These are phyloP conservation scores for Pentamera pediparva DNA, from an alignment of 53 echinoderm and acorn worm genomes.

Conservation along the genomic window DNA sequence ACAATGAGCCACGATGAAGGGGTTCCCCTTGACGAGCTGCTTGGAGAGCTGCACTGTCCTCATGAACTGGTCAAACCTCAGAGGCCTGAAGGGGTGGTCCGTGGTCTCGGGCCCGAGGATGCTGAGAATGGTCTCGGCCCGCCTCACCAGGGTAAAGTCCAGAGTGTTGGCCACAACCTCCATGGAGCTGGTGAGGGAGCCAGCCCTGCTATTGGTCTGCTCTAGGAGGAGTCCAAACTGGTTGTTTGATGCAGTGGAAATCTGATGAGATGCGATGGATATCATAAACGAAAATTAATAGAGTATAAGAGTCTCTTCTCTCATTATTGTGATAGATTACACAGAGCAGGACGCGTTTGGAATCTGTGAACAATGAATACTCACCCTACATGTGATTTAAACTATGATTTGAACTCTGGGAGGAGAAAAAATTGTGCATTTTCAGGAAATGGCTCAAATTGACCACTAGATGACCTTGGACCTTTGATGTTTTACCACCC, in stretches of 20 bases:
- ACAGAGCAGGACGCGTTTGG: too few relatives aligned
- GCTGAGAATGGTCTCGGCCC: conserved; percentile 5
- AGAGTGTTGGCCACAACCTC: conserved; percentile 40
- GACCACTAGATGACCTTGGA: too few relatives aligned
- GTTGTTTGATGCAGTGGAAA: conserved; percentile 50
- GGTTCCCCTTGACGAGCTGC: conserved; percentile 53
- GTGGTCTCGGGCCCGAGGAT: neutral
- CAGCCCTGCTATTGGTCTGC: neutral
- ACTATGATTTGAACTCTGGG: too few relatives aligned
- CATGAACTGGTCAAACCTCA: conserved; percentile 80
- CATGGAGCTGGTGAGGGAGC: conserved; percentile 38
- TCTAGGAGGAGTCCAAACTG: conserved; percentile 73
- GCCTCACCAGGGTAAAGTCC: conserved; percentile 61
- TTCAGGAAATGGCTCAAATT: too few relatives aligned
- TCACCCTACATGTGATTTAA: too few relatives aligned
- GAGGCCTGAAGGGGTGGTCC: conserved; percentile 47
- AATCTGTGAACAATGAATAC: too few relatives aligned
- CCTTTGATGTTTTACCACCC: too few relatives aligned
- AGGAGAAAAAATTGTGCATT: too few relatives aligned
- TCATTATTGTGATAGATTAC: too few relatives aligned
- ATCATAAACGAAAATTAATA: too few relatives aligned
- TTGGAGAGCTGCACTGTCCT: conserved; percentile 59
- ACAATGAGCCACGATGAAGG: conserved; percentile 66
- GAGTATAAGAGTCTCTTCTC: too few relatives aligned
- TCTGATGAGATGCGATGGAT: too few relatives aligned